Base-by-base conservation (phyloP, 2,797 vertebrate genomes). In the Acanthis flammea region DNA sequence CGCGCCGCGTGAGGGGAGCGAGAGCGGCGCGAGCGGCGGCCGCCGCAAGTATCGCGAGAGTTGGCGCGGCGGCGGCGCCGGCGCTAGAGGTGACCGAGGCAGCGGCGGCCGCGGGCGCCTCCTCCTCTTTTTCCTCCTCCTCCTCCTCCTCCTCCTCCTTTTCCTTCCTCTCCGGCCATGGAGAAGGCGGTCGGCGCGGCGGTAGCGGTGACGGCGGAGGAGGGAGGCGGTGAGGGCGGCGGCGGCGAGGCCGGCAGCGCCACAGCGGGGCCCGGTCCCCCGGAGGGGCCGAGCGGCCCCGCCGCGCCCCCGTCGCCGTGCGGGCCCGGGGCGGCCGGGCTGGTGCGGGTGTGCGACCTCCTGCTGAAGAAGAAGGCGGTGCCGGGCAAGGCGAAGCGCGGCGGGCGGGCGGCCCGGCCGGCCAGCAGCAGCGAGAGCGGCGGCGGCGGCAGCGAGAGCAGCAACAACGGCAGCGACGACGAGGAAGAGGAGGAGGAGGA, bases 261-360 rank as follows among this genome's bases (percentile, higher is more conserved):
- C 86, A 94, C 95, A 11, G 97, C 95, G 41, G 95, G 79, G 89
- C 95, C 90, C 62, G 96, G 65, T 58, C 55, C 55, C 23, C 55
- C 55, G 33, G 55, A 57, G 55, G 55, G 55, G 91, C 92, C 95
- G 95, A 86, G 61, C 80, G 83, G 88, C 76, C 93, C 83, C 77
- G 60, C 76, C 92, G 94, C 89, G 63, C 53, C 91, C 28, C 80
- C 88, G 16, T 76, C 67, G 65, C 68, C 79, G 41, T 92, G 65
- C 79, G 90, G 35, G 35, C 50, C 94, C 35, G 95, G 80, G 27
- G 93, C 67, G 72, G 95, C 95, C 93, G 97, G 97, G 76, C 95
- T 97, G 92, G 98, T 97, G 73, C 95, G 98, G 84, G 97, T 98
- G 28, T 98, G 98, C 94, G 98, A 98, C 45, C 92, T 98, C 78